Conservation (phyloP, 1,140 invertebrate species). For the Diploscapter pachys region DNA sequence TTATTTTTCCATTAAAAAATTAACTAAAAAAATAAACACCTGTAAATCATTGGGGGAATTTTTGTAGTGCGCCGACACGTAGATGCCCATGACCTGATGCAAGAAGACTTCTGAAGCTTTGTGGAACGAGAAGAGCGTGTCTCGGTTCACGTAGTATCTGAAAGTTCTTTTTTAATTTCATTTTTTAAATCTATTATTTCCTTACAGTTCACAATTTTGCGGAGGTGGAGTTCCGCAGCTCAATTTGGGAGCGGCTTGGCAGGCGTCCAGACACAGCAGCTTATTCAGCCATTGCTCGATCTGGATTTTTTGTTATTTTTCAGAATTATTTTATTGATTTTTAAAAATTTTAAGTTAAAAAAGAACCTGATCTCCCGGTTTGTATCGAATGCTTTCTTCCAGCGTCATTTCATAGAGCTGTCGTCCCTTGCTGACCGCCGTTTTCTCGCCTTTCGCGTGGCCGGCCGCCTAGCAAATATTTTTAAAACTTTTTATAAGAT, state of each 20-base stretch:
- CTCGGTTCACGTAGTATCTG: slow-evolving; percentile 69
- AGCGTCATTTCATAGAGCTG: slow-evolving; percentile 67
- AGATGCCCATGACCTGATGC: slow-evolving; percentile 83
- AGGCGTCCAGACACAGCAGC: slow-evolving; percentile 84
- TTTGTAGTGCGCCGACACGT: slow-evolving; percentile 94
- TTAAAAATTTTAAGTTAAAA: background rate
- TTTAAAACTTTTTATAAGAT: too few relatives aligned
- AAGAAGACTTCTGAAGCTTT: slow-evolving; percentile 90
- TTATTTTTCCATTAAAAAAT: too few relatives aligned
- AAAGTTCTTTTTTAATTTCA: background rate
- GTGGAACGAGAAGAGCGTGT: slow-evolving; percentile 94
- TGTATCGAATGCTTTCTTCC: slow-evolving; percentile 92
- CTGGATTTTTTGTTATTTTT: slow-evolving; percentile 23
- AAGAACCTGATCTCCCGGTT: slow-evolving; percentile 71
- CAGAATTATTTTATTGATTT: too few relatives aligned
- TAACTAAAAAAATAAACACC: background rate
- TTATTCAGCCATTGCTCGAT: slow-evolving; percentile 87
- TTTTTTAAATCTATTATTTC: too few relatives aligned
- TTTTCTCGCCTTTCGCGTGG: slow-evolving; percentile 43
- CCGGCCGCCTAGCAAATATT: slow-evolving; percentile 1
- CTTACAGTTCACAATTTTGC: slow-evolving; percentile 79
- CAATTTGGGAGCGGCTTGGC: slow-evolving; percentile 58
- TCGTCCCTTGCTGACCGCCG: slow-evolving; percentile 44
- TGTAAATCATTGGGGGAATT: slow-evolving; percentile 98
- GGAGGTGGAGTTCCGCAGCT: slow-evolving; percentile 71